These are phyloP conservation scores for Montipora capitata DNA, from an alignment of 92 coral and sea anemone species.

Conservation along the genomic window DNA sequence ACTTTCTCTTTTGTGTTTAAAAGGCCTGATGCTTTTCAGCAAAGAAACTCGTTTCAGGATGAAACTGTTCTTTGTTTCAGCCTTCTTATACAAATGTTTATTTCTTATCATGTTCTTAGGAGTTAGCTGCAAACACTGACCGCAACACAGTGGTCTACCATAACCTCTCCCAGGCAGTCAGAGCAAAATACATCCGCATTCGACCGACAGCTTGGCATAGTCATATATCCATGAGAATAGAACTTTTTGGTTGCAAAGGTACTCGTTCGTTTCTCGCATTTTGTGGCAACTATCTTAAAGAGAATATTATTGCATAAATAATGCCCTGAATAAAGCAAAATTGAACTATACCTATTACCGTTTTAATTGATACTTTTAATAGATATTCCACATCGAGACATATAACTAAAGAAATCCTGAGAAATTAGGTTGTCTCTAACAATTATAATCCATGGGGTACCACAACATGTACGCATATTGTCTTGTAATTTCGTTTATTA, in stretches of 20 bases:
- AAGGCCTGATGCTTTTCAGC: too few relatives aligned
- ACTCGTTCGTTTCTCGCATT: background rate
- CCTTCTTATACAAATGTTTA: background rate
- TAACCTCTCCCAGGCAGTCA: background rate
- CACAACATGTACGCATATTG: too few relatives aligned
- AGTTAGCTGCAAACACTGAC: background rate
- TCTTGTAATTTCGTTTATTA: background rate
- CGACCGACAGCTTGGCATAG: conserved; percentile 1
- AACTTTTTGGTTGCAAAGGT: background rate
- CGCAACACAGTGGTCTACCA: background rate
- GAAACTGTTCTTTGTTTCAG: background rate
- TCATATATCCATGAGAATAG: background rate
- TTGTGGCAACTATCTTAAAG: background rate
- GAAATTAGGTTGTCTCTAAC: too few relatives aligned
- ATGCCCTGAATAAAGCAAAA: too few relatives aligned
- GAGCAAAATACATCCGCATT: background rate
- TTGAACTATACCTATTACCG: too few relatives aligned
- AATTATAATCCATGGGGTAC: background rate
- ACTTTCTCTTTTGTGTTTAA: too few relatives aligned
- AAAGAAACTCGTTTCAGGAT: background rate
- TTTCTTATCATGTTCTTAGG: background rate
- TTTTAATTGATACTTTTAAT: too few relatives aligned
- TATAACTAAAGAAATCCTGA: too few relatives aligned
- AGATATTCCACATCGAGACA: too few relatives aligned
- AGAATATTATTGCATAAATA: too few relatives aligned